Conservation (phyloP, 2,113 vertebrate species). For the Ornithorhynchus anatinus region DNA sequence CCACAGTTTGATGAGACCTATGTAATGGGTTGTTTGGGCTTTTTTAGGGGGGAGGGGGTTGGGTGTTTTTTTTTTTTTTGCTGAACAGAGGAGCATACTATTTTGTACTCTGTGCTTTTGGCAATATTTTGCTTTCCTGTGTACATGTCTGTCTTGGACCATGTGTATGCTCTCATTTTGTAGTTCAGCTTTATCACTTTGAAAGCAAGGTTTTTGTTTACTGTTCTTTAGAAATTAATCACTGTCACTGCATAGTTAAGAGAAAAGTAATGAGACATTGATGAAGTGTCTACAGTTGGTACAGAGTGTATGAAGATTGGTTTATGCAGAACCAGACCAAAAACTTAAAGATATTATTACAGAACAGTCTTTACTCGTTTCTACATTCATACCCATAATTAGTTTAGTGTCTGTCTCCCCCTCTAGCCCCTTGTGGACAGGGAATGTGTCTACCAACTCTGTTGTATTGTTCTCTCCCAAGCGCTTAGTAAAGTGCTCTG, state of each 20-base stretch:
- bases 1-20: not conserved
- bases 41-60: too few relatives aligned
- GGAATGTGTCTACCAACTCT: too few relatives aligned
- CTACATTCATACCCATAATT: too few relatives aligned
- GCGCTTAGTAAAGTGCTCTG: too few relatives aligned
- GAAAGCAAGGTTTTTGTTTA: conserved; percentile 71
- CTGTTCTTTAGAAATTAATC: conserved; percentile 77
- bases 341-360: conserved; percentile 39
- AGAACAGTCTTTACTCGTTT: conserved; percentile 3
- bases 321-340: conserved; percentile 61
- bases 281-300: conserved; percentile 74
- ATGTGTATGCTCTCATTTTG: conserved; percentile 23
- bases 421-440: too few relatives aligned
- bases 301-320: conserved; percentile 69
- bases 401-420: too few relatives aligned
- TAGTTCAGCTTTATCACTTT: conserved; percentile 62
- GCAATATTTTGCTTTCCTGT: conserved; percentile 10
- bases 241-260: conserved; percentile 69
- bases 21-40: conserved; percentile 1
- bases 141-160: conserved; percentile 1
- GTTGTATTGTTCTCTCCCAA: too few relatives aligned
- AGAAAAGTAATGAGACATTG: conserved; percentile 78
- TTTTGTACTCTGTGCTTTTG: conserved; percentile 3
- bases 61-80: too few relatives aligned
- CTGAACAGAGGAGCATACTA: not conserved